Conservation (phyloP, 2,797 vertebrate species). For the Sebastes matsubarae region DNA sequence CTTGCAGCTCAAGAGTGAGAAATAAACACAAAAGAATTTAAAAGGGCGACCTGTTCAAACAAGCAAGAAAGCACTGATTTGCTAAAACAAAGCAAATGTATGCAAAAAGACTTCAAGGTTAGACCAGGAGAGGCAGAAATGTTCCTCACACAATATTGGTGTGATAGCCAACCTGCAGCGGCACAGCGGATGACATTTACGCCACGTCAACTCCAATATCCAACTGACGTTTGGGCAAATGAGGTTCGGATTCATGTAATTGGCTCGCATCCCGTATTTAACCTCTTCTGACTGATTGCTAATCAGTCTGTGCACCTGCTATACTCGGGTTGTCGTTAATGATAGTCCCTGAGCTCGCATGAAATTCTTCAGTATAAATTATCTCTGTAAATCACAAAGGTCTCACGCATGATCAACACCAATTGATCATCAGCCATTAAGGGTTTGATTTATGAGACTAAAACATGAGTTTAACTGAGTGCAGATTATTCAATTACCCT, state of each 20-base stretch:
- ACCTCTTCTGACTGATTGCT: constrained; percentile 46
- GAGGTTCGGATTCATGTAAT: constrained; percentile 51
- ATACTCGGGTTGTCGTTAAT: constrained; percentile 24
- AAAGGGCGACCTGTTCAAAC: background rate
- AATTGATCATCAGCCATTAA: constrained; percentile 14
- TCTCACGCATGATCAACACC: constrained; percentile 29
- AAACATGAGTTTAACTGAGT: constrained; percentile 1
- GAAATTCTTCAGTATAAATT: constrained; percentile 9
- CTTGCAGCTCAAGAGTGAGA: background rate
- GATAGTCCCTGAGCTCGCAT: constrained; percentile 1
- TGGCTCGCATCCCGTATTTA: constrained; percentile 54
- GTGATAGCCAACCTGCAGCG: constrained; percentile 7
- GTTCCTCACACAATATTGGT: background rate
- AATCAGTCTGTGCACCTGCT: constrained; percentile 17
- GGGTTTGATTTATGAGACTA: constrained; percentile 20
- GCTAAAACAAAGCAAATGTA: background rate
- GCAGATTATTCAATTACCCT: constrained; percentile 1
- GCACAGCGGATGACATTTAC: constrained; percentile 53
- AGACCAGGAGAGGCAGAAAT: background rate
- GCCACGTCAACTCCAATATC: constrained; percentile 5
- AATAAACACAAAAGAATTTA: background rate
- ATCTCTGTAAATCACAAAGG: constrained; percentile 21
- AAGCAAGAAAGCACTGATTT: background rate
- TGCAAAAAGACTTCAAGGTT: background rate
- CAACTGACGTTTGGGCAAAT: constrained; percentile 67